Evolutionary conservation across 2,888 invertebrate genomes (phyloP).

Genomic region (Rotaria sp.): DNA sequence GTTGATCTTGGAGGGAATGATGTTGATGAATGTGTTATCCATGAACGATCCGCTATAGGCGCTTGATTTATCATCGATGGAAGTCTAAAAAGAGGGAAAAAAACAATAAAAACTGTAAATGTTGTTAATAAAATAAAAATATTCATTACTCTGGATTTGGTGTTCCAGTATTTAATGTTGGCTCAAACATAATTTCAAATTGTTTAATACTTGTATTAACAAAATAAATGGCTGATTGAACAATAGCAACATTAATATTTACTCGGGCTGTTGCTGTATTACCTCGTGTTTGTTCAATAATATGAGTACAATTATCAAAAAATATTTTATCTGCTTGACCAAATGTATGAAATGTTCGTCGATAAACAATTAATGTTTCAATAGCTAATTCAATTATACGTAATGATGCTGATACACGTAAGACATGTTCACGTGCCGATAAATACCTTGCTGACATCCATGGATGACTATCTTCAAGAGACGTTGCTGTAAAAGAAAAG

Average conservation of each 20-base stretch:
- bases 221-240: background rate
- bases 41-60: background rate
- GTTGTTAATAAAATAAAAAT: background rate
- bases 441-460: background rate
- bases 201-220: constrained; percentile 13
- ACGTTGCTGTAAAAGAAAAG: background rate
- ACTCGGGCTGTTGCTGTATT: background rate
- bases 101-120: background rate
- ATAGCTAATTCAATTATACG: background rate
- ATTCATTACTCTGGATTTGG: background rate
- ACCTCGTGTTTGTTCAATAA: background rate
- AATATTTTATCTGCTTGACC: background rate
- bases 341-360: constrained; percentile 14
- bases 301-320: background rate
- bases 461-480: background rate
- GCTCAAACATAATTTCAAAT: background rate
- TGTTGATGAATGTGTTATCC: background rate
- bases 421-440: background rate
- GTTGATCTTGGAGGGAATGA: background rate
- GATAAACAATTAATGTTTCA: background rate
- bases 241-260: background rate
- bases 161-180: constrained; percentile 2
- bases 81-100: background rate
- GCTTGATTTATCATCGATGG: background rate
- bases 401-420: background rate